Conservation (phyloP, 2,888 invertebrate species). For the Furcula furcula region DNA sequence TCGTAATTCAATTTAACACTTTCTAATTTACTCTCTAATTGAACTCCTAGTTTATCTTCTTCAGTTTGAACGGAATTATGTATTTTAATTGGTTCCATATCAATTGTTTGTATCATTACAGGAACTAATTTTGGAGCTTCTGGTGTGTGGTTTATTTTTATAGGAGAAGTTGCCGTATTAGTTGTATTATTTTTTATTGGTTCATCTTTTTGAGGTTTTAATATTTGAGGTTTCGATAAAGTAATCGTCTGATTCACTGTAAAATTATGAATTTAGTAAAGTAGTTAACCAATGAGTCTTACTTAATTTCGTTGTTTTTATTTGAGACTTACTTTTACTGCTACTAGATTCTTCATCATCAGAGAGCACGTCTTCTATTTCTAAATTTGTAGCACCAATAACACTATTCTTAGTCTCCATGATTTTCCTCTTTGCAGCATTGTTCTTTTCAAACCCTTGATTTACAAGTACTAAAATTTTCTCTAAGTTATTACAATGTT, state of each 20-base stretch:
- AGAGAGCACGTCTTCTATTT: constrained; percentile 59
- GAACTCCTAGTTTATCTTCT: constrained; percentile 29
- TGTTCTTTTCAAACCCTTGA: constrained; percentile 51
- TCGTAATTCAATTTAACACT: constrained; percentile 37
- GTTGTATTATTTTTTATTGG: constrained; percentile 3
- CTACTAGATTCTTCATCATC: constrained; percentile 52
- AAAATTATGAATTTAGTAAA: too few species aligned
- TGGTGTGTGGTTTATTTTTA: constrained; percentile 10
- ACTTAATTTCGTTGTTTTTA: too few species aligned
- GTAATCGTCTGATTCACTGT: constrained; percentile 61
- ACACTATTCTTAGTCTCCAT: constrained; percentile 23
- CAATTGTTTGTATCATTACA: constrained; percentile 50
- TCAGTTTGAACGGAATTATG: constrained; percentile 53
- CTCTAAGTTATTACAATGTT: constrained; percentile 57
- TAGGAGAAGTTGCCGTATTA: constrained; percentile 11
- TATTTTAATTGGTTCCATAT: constrained; percentile 20
- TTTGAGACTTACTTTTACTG: constrained; percentile 53
- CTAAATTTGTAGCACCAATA: constrained; percentile 29
- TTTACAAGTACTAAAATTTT: constrained; percentile 57
- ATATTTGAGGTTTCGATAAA: constrained; percentile 48
- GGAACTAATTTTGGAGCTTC: constrained; percentile 20
- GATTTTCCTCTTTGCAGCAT: constrained; percentile 13
- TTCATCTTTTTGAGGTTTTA: constrained; percentile 26
- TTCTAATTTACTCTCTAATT: constrained; percentile 35
- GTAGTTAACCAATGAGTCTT: too few species aligned